These are phyloP conservation scores for Dipodomys merriami DNA, from an alignment of 2,113 vertebrate genomes.

Conservation along the genomic window DNA sequence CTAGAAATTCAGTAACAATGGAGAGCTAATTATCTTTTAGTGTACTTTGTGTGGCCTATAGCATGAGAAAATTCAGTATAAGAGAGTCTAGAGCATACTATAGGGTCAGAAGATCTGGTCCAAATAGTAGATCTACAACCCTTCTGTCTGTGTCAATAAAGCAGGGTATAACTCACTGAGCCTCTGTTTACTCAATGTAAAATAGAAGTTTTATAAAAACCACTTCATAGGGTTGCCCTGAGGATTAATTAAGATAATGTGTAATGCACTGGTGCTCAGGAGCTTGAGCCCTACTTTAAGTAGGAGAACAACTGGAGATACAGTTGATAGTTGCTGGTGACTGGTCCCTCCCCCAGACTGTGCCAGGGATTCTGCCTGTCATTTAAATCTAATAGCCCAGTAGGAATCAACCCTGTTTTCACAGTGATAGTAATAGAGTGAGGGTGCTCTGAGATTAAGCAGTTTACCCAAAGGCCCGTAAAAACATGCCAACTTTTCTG, in stretches of 20 bases:
- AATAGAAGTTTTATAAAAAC: neutral
- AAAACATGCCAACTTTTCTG: neutral
- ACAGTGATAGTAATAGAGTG: neutral
- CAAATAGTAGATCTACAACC: constrained; percentile 18
- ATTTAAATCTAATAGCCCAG: neutral
- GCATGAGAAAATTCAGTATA: constrained; percentile 26
- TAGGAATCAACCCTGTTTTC: neutral
- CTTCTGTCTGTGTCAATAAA: neutral
- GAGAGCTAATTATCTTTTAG: constrained; percentile 67
- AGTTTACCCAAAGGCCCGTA: neutral
- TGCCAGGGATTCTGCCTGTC: neutral
- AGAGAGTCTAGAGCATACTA: neutral
- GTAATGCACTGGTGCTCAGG: neutral
- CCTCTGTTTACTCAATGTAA: constrained; percentile 49
- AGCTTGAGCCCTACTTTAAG: neutral
- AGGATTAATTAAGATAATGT: neutral
- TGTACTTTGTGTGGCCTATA: constrained; percentile 2
- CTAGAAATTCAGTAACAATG: constrained; percentile 57
- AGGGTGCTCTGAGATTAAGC: neutral
- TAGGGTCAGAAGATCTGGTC: constrained; percentile 51
- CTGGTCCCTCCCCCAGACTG: neutral
- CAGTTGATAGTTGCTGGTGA: neutral
- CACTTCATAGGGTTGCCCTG: neutral
- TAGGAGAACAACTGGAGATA: neutral
- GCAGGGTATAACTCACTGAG: neutral